These are phyloP conservation scores for Drosophila incognita DNA, from an alignment of 2,888 invertebrate genomes.

Conservation along the genomic window DNA sequence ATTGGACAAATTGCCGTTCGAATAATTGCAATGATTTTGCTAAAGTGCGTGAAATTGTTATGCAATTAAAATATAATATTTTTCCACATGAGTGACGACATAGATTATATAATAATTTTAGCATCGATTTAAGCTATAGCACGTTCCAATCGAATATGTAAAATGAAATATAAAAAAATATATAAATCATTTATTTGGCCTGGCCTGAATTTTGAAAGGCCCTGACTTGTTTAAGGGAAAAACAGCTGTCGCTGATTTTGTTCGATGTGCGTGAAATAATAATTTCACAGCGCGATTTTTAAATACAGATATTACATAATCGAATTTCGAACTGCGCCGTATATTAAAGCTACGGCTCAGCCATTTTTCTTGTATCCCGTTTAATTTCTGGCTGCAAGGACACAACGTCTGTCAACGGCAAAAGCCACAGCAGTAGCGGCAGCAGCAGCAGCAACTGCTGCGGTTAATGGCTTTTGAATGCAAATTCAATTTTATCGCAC, in stretches of 20 bases:
- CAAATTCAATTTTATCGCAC: conserved; percentile 84
- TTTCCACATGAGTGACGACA: conserved; percentile 55
- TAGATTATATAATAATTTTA: conserved; percentile 55
- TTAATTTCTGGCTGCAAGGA: conserved; percentile 74
- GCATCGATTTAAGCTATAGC: conserved; percentile 19
- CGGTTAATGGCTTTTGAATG: conserved; percentile 85
- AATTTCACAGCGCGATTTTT: conserved; percentile 46
- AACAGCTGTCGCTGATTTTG: conserved; percentile 53
- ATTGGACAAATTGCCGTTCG: conserved; percentile 65
- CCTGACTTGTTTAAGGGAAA: background rate
- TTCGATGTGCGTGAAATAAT: conserved; percentile 66
- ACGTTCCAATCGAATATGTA: conserved; percentile 33
- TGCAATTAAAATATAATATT: conserved; percentile 74
- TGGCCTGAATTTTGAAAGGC: conserved; percentile 20
- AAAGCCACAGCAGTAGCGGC: conserved; percentile 23
- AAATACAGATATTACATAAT: conserved; percentile 24
- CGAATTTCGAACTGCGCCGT: conserved; percentile 13
- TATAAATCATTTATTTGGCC: conserved; percentile 10
- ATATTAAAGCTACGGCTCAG: conserved; percentile 41
- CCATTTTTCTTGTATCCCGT: conserved; percentile 36
- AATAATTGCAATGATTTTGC: conserved; percentile 58
- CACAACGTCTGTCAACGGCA: conserved; percentile 50
- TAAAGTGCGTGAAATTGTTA: conserved; percentile 75
- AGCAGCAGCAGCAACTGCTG: conserved; percentile 78
- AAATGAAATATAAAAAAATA: background rate